Base-by-base conservation (phyloP, 2,888 invertebrate genomes). In the Parnassius mnemosyne region DNA sequence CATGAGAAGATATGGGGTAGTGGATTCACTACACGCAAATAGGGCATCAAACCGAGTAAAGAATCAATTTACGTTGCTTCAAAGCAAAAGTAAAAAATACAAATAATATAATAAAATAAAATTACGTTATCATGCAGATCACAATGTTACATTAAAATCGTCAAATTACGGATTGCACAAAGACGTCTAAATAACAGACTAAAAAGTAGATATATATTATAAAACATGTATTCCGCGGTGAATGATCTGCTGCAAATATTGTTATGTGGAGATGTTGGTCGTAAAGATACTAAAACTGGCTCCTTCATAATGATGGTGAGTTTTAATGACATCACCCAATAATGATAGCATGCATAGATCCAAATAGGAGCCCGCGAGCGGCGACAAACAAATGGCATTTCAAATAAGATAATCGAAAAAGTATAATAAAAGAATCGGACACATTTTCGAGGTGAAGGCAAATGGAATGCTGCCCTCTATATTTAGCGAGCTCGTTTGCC, bases 271-370 rank as follows among this genome's bases (percentile, higher is more conserved):
- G 89, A 88, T 87, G 89, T 82, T 70, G 84, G 79, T 87, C 87
- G 84, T 88, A 88, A 87, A 87, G 82, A 79, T 80, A 77, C 87
- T 87, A 84, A 87, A 89, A 82, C 79, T 79, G 87, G 85, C 82
- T 82, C 74, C 81, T 75, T 75, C 74, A 68, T 71, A 79, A 79
- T 83, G 84, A 86, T 83, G 81, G 76, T 81, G 79, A 75, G 78
- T 68, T 53, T 68, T 71, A 81, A 79, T 90, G 90, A 90, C 87
- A 87, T 90, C 90, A 90, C 77, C 83, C 65, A 69, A 50, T 65
- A 65, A 66, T 65, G 61, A 61, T 73, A 73, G 61, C 73, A 73
- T 74, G 80, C 75, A 71, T 68, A 76, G 73, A 74, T 80, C 80
- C 77, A 76, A 81, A 85, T 84, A 85, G 79, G 72, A 76, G 66